phyloP scores from a whole-genome alignment of 2,888 invertebrate species.

The Brachyptera putata region DNA sequence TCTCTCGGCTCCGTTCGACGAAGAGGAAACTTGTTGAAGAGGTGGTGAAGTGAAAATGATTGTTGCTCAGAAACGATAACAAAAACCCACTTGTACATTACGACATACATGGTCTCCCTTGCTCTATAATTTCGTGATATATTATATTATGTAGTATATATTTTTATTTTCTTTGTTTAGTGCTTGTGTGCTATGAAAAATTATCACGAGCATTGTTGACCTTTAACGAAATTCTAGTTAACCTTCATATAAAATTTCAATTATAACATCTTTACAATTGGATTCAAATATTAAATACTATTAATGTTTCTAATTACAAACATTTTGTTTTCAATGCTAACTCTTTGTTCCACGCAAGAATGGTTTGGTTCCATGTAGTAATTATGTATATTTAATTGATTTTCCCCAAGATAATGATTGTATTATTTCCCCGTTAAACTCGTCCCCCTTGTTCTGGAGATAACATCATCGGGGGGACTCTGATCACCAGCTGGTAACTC shows the following conservation, averaged over 20 bases:
- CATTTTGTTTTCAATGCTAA: slow-evolving; percentile 3
- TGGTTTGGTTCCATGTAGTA: slow-evolving; percentile 2
- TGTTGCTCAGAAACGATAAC: slow-evolving; percentile 33
- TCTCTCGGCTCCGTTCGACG: slow-evolving; percentile 2
- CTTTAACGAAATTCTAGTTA: slow-evolving; percentile 17
- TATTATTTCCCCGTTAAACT: slow-evolving; percentile 30
- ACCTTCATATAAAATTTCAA: background rate
- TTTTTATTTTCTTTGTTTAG: slow-evolving; percentile 25
- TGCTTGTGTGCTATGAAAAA: slow-evolving; percentile 26
- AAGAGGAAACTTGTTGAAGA: slow-evolving; percentile 20
- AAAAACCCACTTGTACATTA: slow-evolving; percentile 35
- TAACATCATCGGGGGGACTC: slow-evolving; percentile 37
- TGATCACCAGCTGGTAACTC: slow-evolving; percentile 28
- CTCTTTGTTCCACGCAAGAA: slow-evolving; percentile 10
- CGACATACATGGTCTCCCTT: slow-evolving; percentile 31
- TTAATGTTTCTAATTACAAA: background rate
- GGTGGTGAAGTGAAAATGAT: slow-evolving; percentile 30
- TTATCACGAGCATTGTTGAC: slow-evolving; percentile 30
- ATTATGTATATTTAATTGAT: slow-evolving; percentile 6
- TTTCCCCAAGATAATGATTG: background rate
- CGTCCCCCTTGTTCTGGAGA: slow-evolving; percentile 40
- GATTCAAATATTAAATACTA: background rate
- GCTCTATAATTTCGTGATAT: slow-evolving; percentile 25
- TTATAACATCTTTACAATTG: background rate
- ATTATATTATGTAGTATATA: slow-evolving; percentile 10